Conservation (phyloP, 2,888 invertebrate species). For the Syritta pipiens region DNA sequence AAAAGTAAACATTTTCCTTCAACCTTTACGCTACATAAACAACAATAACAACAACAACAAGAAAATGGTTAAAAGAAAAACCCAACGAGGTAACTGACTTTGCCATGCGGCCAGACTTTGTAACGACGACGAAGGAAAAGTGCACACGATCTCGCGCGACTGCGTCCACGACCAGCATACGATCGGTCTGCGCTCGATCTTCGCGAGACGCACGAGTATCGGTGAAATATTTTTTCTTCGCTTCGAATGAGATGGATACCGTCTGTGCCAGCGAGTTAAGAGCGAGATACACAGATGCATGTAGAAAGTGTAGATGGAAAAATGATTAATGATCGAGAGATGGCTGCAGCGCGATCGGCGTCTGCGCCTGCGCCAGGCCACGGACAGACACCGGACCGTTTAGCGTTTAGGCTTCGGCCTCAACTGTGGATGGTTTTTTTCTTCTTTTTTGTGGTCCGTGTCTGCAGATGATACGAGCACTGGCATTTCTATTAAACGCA, state of each 20-base stretch:
- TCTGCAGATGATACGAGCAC: too few species aligned
- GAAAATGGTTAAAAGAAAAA: conserved; percentile 20
- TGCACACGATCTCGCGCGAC: conserved; percentile 6
- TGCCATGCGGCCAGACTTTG: conserved; percentile 30
- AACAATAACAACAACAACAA: conserved; percentile 10
- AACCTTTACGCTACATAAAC: conserved; percentile 32
- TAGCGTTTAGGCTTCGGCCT: too few species aligned
- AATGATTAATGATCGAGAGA: conserved; percentile 57
- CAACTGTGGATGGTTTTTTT: too few species aligned
- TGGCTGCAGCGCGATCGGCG: conserved; percentile 14
- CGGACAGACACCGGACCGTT: too few species aligned
- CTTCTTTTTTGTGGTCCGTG: too few species aligned
- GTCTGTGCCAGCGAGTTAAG: not conserved
- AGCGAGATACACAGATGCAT: conserved; percentile 36
- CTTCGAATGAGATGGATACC: conserved; percentile 35
- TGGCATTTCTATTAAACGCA: too few species aligned
- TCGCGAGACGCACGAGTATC: conserved; percentile 42
- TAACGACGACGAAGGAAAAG: conserved; percentile 1
- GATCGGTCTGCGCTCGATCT: too few species aligned
- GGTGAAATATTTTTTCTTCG: conserved; percentile 28
- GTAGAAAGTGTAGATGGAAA: conserved; percentile 63
- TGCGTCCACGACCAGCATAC: too few species aligned
- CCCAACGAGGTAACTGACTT: conserved; percentile 60
- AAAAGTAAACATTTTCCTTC: conserved; percentile 49
- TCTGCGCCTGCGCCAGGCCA: not conserved